phyloP scores from a whole-genome alignment of 2,888 invertebrate species.

The Drosophila emarginata region DNA sequence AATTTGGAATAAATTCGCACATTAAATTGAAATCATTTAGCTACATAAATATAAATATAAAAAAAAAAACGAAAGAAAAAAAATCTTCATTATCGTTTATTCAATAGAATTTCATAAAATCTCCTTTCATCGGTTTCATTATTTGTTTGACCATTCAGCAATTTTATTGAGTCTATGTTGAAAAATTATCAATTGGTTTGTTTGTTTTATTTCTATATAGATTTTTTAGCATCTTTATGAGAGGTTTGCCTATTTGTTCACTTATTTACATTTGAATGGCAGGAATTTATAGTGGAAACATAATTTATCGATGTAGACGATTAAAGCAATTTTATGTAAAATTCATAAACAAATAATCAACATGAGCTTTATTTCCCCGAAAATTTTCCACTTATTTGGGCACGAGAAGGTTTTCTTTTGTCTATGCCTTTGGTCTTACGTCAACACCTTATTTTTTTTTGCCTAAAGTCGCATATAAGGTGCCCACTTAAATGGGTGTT shows the following conservation, averaged over 20 bases:
- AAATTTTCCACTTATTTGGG: neutral
- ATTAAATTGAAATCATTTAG: neutral
- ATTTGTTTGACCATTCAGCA: slow-evolving; percentile 53
- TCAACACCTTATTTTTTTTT: slow-evolving; percentile 1
- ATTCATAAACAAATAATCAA: neutral
- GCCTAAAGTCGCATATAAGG: neutral
- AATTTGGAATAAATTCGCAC: neutral
- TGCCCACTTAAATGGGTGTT: slow-evolving; percentile 7
- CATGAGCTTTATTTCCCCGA: neutral
- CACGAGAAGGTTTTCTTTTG: neutral
- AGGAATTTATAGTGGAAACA: neutral
- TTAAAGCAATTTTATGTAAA: slow-evolving; percentile 3
- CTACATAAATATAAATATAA: neutral
- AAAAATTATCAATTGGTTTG: slow-evolving; percentile 60
- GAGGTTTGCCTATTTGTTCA: slow-evolving; percentile 5
- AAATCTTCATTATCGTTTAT: neutral
- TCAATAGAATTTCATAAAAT: slow-evolving; percentile 31
- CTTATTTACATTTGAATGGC: neutral
- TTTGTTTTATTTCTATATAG: neutral
- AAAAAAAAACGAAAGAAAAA: neutral
- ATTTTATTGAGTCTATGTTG: slow-evolving; percentile 43
- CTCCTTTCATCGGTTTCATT: slow-evolving; percentile 16
- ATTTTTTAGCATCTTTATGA: slow-evolving; percentile 6
- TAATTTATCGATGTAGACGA: neutral
- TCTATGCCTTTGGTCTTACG: neutral